phyloP scores from a whole-genome alignment of 92 coral and sea anemone species.

The Pocillopora meandrina region DNA sequence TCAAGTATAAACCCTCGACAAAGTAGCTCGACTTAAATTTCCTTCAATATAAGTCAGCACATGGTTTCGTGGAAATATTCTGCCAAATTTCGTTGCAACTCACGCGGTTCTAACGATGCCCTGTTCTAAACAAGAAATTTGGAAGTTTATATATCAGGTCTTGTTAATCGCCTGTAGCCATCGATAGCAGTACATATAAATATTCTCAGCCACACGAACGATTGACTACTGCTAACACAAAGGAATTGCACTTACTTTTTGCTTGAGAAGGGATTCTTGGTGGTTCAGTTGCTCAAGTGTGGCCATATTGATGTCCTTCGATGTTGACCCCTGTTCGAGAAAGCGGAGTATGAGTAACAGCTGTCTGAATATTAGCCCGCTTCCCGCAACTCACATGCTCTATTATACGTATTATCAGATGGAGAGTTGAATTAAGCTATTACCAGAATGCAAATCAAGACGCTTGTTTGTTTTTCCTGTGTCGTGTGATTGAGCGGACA shows the following conservation, averaged over 20 bases:
- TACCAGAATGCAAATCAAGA: constrained; percentile 67
- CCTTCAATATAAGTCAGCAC: background rate
- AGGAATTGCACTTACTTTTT: constrained; percentile 52
- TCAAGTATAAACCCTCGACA: constrained; percentile 24
- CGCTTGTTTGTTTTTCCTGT: constrained; percentile 58
- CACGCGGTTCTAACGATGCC: background rate
- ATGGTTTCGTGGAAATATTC: background rate
- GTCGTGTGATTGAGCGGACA: constrained; percentile 29
- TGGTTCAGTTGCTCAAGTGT: constrained; percentile 55
- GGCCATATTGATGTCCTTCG: constrained; percentile 42
- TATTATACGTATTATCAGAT: constrained; percentile 26
- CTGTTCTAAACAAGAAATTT: background rate
- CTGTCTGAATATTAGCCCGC: background rate
- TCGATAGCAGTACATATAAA: background rate
- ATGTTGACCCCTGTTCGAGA: constrained; percentile 24
- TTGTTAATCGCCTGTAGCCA: background rate
- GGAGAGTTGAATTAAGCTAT: constrained; percentile 36
- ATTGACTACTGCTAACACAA: constrained; percentile 2
- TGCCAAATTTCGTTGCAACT: background rate
- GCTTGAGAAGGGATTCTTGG: constrained; percentile 60
- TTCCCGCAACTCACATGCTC: background rate
- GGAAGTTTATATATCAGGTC: background rate
- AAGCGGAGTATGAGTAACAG: constrained; percentile 31
- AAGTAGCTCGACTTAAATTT: background rate
- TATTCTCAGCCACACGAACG: constrained; percentile 7